Percentiles rank a stretch among this genome's conserved stretches.
Conservation (phyloP, 2,888 invertebrate genomes). For the Scaptodrosophila latifasciaeformis region DNA sequence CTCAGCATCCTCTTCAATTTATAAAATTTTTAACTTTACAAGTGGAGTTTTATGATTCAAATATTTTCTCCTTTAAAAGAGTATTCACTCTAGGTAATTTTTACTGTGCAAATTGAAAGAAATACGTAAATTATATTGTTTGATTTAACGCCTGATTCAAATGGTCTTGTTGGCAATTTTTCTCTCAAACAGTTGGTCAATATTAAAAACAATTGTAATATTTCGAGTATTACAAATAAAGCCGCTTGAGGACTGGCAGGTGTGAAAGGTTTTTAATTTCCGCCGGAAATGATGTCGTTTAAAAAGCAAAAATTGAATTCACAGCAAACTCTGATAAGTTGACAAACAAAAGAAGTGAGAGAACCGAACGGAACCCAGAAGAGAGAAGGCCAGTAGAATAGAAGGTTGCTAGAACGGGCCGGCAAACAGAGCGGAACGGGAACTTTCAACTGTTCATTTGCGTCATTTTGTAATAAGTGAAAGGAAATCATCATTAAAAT, state of each 20-base stretch:
- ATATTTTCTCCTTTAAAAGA: too few species aligned
- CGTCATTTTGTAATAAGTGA: background rate
- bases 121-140: too few species aligned
- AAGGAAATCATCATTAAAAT: background rate
- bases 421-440: background rate
- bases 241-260: background rate
- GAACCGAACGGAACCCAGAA: background rate
- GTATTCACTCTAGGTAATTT: too few species aligned
- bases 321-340: too few species aligned
- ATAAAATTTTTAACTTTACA: too few species aligned
- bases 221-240: background rate
- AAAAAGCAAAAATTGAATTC: constrained; percentile 13
- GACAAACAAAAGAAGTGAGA: background rate
- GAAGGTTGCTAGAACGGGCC: too few species aligned
- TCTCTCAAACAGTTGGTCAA: too few species aligned
- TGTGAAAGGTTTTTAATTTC: constrained; percentile 28
- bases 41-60: too few species aligned
- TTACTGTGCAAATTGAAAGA: too few species aligned
- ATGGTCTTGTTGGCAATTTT: too few species aligned
- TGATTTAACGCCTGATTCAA: background rate
- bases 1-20: too few species aligned
- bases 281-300: constrained; percentile 24
- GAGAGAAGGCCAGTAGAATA: background rate
- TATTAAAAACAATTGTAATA: background rate
- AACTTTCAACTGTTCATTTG: constrained; percentile 5